A percentile compares a stretch with the other conserved stretches of the same genome.
Conservation (phyloP, 2,797 vertebrate species). For the Poecile montanus region DNA sequence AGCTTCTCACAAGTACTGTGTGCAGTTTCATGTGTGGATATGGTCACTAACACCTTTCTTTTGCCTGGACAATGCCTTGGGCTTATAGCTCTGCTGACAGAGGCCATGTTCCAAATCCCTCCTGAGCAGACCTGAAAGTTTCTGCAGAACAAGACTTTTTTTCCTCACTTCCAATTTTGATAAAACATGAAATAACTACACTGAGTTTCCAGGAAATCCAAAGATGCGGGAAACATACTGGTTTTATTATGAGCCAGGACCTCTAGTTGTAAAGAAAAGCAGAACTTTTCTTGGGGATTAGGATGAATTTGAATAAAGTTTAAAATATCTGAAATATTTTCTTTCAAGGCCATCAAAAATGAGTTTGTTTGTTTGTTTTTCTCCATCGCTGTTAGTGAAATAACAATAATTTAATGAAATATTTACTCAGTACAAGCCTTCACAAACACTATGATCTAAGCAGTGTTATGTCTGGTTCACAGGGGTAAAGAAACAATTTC, state of each 20-base stretch:
- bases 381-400: neutral
- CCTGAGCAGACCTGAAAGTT: neutral
- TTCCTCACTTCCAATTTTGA: neutral
- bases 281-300: neutral
- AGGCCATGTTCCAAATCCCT: neutral
- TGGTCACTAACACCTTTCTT: accelerated
- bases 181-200: neutral
- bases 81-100: neutral
- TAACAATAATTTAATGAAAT: neutral
- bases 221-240: neutral
- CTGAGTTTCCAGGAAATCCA: neutral
- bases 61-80: neutral
- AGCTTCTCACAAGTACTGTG: neutral
- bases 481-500: neutral
- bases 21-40: neutral
- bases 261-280: neutral
- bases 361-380: neutral
- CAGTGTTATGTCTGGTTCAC: neutral
- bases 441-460: neutral
- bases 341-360: neutral
- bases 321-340: neutral
- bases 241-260: neutral
- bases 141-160: neutral
- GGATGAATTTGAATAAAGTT: neutral
- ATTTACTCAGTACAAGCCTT: neutral